Percentiles rank a stretch among this genome's conserved stretches.
Evolutionary conservation across 2,888 invertebrate species (phyloP).

Genomic region (Eilema griseolum): DNA sequence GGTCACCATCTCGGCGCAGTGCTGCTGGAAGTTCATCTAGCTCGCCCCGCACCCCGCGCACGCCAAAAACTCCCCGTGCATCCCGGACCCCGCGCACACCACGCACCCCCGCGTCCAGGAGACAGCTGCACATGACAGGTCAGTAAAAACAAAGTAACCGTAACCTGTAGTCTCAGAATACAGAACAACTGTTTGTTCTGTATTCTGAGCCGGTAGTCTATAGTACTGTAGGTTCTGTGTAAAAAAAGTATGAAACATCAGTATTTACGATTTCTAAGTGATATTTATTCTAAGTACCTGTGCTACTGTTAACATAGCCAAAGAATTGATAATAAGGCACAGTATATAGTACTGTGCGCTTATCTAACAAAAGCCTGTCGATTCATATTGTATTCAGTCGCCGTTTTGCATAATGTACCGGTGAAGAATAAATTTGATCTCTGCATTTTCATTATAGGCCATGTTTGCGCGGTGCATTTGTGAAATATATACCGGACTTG

Average conservation of each 20-base stretch:
- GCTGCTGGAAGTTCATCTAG: conserved; percentile 67
- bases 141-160: conserved; percentile 48
- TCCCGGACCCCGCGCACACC: conserved; percentile 81
- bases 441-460: conserved; percentile 41
- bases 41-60: conserved; percentile 74
- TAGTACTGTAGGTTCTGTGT: background rate
- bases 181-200: too few species aligned
- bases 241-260: background rate
- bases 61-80: conserved; percentile 80
- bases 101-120: conserved; percentile 80
- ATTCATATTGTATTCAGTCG: conserved; percentile 56
- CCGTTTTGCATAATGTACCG: conserved; percentile 56
- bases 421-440: conserved; percentile 43
- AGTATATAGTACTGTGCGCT: background rate
- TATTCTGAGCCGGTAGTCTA: background rate
- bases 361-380: conserved; percentile 23
- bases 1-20: conserved; percentile 77
- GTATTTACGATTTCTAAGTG: conserved; percentile 36
- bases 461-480: conserved; percentile 38
- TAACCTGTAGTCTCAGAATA: conserved; percentile 1
- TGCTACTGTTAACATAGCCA: conserved; percentile 27
- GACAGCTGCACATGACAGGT: conserved; percentile 86
- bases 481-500: conserved; percentile 5
- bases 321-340: background rate
- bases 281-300: conserved; percentile 34